phyloP scores from a whole-genome alignment of 2,888 invertebrate species.

The Trichogramma dendrolimi region DNA sequence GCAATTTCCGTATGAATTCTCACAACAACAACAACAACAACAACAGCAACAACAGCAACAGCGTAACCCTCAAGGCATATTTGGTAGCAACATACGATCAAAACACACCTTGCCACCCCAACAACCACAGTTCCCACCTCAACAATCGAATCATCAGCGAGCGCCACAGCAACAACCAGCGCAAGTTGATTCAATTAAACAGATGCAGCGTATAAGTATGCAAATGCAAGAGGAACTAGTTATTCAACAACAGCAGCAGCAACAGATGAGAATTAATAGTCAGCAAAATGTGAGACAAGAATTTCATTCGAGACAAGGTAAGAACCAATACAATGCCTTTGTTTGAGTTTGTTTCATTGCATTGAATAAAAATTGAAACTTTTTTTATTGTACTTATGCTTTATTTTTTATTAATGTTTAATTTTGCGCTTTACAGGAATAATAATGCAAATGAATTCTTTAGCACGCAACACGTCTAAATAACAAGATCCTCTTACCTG shows the following conservation, averaged over 20 bases:
- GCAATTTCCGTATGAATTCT: background rate
- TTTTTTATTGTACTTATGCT: background rate
- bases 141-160: constrained; percentile 13
- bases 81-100: constrained; percentile 44
- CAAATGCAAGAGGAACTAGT: constrained; percentile 17
- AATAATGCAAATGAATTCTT: no score
- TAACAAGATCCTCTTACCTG: constrained; percentile 33
- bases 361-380: background rate
- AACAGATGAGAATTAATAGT: constrained; percentile 8
- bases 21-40: constrained; percentile 38
- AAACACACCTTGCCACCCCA: constrained; percentile 43
- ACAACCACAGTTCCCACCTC: constrained; percentile 4
- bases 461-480: constrained; percentile 31
- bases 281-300: no score
- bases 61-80: constrained; percentile 40
- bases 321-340: no score
- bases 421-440: constrained; percentile 35
- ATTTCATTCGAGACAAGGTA: no score
- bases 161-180: constrained; percentile 4
- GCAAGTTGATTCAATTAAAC: constrained; percentile 13
- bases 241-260: constrained; percentile 17
- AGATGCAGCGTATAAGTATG: constrained; percentile 18
- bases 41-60: constrained; percentile 35
- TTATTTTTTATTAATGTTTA: background rate
- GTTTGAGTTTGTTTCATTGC: no score